A percentile compares a stretch with the other conserved stretches of the same genome.
Conservation (phyloP, 2,888 invertebrate species). For the Amiota mariae region DNA sequence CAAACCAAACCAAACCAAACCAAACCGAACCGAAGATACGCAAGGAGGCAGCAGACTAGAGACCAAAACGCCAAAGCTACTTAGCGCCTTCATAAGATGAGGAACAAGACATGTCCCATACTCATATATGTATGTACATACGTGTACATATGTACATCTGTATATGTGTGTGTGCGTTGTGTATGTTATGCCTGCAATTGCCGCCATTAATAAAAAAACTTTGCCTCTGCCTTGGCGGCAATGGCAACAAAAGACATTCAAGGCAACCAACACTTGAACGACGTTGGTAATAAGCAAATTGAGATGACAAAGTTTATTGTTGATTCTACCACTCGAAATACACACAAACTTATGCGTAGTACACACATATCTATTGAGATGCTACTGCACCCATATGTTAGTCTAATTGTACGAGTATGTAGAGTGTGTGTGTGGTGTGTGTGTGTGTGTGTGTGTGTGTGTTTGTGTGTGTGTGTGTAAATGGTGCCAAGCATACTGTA, state of each 20-base stretch:
- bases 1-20: neutral
- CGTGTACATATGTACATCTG: constrained; percentile 16
- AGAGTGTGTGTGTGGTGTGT: constrained; percentile 13
- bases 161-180: too few relatives aligned
- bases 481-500: too few relatives aligned
- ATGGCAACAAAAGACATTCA: neutral
- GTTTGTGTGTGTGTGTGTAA: constrained; percentile 1
- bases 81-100: neutral
- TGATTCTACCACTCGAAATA: constrained; percentile 50
- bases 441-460: constrained; percentile 10
- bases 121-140: neutral
- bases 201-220: constrained; percentile 60
- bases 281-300: constrained; percentile 65
- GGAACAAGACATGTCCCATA: constrained; percentile 15
- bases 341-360: too few relatives aligned
- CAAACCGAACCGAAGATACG: neutral
- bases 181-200: constrained; percentile 55
- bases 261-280: neutral
- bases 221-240: neutral
- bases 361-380: too few relatives aligned
- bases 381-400: neutral
- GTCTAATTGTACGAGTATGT: neutral
- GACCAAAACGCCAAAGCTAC: neutral
- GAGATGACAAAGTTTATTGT: constrained; percentile 67
- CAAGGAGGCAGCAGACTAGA: neutral